Conservation (phyloP, 1,140 invertebrate species). For the Drosophila miranda region DNA sequence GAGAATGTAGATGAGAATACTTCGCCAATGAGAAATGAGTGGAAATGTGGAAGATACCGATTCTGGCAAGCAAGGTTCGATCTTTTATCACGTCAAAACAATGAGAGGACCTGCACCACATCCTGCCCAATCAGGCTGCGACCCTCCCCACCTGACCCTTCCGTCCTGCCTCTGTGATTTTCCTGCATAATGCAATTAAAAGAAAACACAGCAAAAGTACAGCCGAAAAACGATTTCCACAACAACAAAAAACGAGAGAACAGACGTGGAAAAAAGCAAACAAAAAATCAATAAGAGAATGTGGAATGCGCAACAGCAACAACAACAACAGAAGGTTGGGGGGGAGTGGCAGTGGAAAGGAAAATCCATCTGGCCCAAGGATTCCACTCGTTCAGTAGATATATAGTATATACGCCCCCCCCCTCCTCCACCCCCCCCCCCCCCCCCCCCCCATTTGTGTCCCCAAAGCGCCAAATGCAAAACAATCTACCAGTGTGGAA, state of each 20-base stretch:
- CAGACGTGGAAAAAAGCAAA: slow-evolving; percentile 1
- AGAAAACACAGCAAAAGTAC: slow-evolving; percentile 23
- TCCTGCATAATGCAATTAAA: slow-evolving; percentile 75
- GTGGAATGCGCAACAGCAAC: slow-evolving; percentile 48
- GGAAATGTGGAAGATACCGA: slow-evolving; percentile 27
- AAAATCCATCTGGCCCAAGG: slow-evolving; percentile 77
- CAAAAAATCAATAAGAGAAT: slow-evolving; percentile 59
- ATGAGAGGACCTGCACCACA: slow-evolving; percentile 28
- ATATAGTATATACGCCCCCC: slow-evolving; percentile 18
- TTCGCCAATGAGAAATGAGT: slow-evolving; percentile 12
- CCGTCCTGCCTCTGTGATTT: slow-evolving; percentile 41
- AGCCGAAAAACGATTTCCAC: slow-evolving; percentile 48
- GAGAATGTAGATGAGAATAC: too few relatives aligned
- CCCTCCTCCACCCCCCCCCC: too few relatives aligned
- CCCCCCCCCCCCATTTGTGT: background rate
- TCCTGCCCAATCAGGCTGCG: slow-evolving; percentile 28
- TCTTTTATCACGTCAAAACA: slow-evolving; percentile 27
- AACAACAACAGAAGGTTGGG: background rate
- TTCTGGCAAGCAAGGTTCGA: slow-evolving; percentile 36
- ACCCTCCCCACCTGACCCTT: background rate
- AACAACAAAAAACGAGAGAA: too few relatives aligned
- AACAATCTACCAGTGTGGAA: background rate
- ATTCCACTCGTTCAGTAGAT: slow-evolving; percentile 32
- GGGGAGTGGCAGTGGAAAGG: slow-evolving; percentile 11
- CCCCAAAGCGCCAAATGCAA: slow-evolving; percentile 25